Conservation (phyloP, 1,140 invertebrate species). For the Pteromalus puparum region DNA sequence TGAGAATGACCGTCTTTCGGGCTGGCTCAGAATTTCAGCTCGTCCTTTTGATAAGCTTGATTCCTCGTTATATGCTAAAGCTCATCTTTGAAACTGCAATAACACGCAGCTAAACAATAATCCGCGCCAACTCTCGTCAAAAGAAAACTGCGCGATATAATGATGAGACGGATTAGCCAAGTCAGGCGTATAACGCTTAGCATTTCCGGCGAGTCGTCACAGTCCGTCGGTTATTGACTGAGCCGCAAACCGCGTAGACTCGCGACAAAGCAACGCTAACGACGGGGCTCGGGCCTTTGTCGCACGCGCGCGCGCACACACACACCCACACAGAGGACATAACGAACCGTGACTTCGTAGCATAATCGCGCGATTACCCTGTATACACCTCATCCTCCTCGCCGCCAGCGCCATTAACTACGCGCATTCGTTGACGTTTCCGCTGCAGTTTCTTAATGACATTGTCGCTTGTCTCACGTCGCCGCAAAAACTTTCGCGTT, state of each 20-base stretch:
- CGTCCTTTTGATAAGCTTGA: too few relatives aligned
- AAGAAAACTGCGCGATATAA: too few relatives aligned
- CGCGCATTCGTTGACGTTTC: background rate
- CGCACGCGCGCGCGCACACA: background rate
- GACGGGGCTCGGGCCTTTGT: conserved; percentile 8
- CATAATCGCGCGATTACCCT: background rate
- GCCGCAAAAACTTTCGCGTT: background rate
- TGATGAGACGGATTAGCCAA: too few relatives aligned
- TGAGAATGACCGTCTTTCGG: too few relatives aligned
- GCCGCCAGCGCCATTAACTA: background rate
- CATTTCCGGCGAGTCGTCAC: background rate
- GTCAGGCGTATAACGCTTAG: background rate
- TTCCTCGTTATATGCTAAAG: too few relatives aligned
- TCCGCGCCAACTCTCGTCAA: too few relatives aligned
- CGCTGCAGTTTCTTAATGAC: background rate
- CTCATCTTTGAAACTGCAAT: too few relatives aligned
- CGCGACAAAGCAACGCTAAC: conserved; percentile 7
- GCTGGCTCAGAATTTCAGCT: too few relatives aligned
- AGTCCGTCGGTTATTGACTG: background rate
- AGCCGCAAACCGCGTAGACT: conserved; percentile 4
- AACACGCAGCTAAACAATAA: too few relatives aligned
- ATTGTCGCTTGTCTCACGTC: background rate
- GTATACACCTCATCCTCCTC: background rate
- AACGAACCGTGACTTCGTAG: conserved; percentile 23
- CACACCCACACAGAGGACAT: background rate